Evolutionary conservation across 2,888 invertebrate genomes (phyloP).

Genomic region (Acheta domesticus): DNA sequence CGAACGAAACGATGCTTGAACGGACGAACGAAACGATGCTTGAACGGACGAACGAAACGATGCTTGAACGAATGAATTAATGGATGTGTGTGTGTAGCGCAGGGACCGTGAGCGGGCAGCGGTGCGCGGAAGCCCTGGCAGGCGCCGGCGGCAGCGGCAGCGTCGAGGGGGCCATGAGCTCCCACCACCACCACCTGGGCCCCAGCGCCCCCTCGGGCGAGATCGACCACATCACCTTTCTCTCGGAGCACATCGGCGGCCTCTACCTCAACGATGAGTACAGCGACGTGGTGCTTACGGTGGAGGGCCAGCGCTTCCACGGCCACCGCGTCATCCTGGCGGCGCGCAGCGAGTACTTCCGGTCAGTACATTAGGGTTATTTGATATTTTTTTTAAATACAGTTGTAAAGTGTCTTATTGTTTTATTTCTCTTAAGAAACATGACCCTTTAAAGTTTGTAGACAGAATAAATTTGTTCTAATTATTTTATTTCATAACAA

Average conservation of each 20-base stretch:
- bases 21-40: too few species aligned
- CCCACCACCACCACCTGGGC: conserved; percentile 43
- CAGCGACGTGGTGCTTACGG: conserved; percentile 83
- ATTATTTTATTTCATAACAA: too few species aligned
- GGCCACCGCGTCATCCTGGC: conserved; percentile 86
- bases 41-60: too few species aligned
- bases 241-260: conserved; percentile 82
- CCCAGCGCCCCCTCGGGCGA: conserved; percentile 53
- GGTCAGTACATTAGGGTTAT: conserved; percentile 52
- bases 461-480: too few species aligned
- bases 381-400: too few species aligned
- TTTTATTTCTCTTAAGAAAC: too few species aligned
- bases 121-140: not conserved
- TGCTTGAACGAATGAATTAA: too few species aligned
- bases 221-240: conserved; percentile 64
- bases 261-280: conserved; percentile 84
- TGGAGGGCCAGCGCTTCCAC: conserved; percentile 69
- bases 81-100: not conserved
- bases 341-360: conserved; percentile 92
- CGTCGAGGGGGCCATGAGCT: conserved; percentile 35
- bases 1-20: too few species aligned
- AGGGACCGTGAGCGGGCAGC: not conserved
- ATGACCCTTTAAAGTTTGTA: too few species aligned
- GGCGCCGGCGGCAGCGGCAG: not conserved
- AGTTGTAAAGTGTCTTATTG: too few species aligned